Conservation (phyloP, 2,797 vertebrate genomes). For the Prunella strophiata region DNA sequence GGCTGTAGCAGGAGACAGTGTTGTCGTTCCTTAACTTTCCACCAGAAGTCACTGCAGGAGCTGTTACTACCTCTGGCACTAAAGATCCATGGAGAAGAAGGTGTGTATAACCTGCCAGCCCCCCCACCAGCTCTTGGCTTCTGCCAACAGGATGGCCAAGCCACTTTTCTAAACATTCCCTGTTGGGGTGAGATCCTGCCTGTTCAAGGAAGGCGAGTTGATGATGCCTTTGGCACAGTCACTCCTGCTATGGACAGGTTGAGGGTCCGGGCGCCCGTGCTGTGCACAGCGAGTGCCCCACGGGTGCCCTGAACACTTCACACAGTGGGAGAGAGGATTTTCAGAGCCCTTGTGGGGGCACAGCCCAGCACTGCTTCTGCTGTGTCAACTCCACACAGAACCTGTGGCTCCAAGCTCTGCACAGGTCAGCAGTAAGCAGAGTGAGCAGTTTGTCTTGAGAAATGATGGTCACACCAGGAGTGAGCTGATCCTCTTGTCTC, state of each 20-base stretch:
- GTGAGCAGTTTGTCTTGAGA: not conserved
- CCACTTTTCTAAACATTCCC: fast-evolving
- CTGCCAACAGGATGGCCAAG: not conserved
- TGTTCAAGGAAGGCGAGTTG: fast-evolving
- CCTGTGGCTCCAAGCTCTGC: not conserved
- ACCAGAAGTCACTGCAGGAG: constrained; percentile 61
- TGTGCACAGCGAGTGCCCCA: not conserved
- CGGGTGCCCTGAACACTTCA: not conserved
- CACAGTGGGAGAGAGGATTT: not conserved
- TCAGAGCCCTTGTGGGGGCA: not conserved
- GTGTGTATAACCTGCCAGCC: not conserved
- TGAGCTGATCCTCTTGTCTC: not conserved
- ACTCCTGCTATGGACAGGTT: constrained; percentile 2
- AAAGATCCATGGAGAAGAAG: fast-evolving
- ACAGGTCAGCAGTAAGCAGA: not conserved
- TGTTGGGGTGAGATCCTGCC: not conserved
- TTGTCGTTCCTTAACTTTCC: not conserved
- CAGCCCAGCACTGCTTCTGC: not conserved
- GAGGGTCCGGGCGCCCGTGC: not conserved
- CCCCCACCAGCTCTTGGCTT: not conserved
- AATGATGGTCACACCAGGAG: fast-evolving
- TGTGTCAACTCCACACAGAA: not conserved
- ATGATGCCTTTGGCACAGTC: fast-evolving
- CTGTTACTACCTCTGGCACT: not conserved
- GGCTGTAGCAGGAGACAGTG: not conserved